Conservation (phyloP, 2,113 vertebrate species). For the Axis porcinus region DNA sequence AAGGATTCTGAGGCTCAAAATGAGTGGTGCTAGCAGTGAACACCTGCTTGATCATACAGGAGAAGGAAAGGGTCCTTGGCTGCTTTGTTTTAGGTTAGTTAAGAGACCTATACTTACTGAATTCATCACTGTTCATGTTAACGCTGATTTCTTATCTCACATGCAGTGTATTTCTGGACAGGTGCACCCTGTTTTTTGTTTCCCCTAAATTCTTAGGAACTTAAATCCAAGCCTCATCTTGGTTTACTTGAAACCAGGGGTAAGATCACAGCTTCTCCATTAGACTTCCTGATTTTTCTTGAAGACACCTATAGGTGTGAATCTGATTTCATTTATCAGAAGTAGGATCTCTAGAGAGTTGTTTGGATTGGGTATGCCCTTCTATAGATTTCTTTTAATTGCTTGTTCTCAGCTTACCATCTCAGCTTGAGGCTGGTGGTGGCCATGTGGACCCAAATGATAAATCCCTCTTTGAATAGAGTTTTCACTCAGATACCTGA, state of each 20-base stretch:
- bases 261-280: neutral
- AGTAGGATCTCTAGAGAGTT: neutral
- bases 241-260: neutral
- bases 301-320: neutral
- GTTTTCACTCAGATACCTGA: neutral
- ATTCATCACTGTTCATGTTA: neutral
- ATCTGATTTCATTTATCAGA: neutral
- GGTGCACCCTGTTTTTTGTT: neutral
- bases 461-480: neutral
- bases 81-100: neutral
- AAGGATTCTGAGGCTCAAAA: neutral
- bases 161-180: neutral
- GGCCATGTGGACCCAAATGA: neutral
- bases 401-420: neutral
- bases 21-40: neutral
- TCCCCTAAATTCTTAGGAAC: neutral
- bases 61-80: neutral
- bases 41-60: neutral
- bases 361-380: neutral
- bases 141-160: neutral
- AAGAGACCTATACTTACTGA: neutral
- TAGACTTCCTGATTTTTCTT: neutral
- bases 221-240: neutral
- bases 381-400: neutral
- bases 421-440: neutral